Conservation (phyloP, 2,888 invertebrate species). For the Ferrisia virgata region DNA sequence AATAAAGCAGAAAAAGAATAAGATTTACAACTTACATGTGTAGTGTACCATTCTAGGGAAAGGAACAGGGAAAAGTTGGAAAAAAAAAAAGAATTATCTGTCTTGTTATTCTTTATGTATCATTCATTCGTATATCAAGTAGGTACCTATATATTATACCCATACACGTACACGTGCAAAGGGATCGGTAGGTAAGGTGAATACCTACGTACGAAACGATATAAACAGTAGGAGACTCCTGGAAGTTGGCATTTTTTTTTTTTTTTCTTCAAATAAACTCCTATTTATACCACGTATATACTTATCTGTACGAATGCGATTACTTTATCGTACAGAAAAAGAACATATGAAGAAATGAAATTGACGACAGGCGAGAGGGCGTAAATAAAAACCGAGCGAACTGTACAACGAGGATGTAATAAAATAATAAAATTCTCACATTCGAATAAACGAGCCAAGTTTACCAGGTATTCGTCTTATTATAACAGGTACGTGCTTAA, state of each 20-base stretch:
- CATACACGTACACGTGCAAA: no score
- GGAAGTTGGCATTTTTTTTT: neutral
- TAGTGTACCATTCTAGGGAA: no score
- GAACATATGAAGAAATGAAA: neutral
- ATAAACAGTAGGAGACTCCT: neutral
- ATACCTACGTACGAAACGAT: neutral
- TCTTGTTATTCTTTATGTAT: neutral
- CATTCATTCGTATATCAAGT: neutral
- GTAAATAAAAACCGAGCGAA: neutral
- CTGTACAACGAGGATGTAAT: neutral
- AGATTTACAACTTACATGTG: neutral
- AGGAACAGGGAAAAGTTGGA: no score
- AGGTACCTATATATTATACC: no score
- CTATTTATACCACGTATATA: no score
- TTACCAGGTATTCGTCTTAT: neutral
- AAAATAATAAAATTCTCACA: slow-evolving; percentile 16
- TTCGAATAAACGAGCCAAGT: neutral
- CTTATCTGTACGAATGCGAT: neutral
- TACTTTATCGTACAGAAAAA: neutral
- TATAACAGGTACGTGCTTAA: neutral
- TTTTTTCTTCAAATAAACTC: neutral
- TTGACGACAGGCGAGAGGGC: neutral
- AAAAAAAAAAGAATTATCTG: neutral
- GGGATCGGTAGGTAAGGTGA: no score
- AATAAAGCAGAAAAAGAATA: neutral